Conservation (phyloP, 1,140 invertebrate species). For the Drosophila neocordata region DNA sequence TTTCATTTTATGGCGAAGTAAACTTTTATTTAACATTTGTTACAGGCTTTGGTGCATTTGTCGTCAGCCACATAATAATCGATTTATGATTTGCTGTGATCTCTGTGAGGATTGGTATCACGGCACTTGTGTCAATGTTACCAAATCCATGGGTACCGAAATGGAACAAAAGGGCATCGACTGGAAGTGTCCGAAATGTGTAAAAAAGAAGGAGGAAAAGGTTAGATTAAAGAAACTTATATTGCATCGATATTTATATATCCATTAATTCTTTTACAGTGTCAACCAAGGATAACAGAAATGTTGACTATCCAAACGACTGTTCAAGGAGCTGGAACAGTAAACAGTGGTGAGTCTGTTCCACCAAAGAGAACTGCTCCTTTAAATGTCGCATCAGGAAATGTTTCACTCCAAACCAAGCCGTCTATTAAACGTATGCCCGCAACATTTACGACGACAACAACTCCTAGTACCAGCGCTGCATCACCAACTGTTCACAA, state of each 20-base stretch:
- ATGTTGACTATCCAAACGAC: constrained; percentile 49
- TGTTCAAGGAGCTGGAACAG: not conserved
- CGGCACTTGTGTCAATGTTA: constrained; percentile 97
- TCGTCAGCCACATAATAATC: constrained; percentile 96
- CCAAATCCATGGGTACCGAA: constrained; percentile 93
- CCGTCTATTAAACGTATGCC: not conserved
- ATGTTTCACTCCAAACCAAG: not conserved
- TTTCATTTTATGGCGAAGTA: not conserved
- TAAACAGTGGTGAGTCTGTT: not conserved
- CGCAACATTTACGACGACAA: not conserved
- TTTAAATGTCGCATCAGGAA: too few relatives aligned
- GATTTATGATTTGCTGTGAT: constrained; percentile 99
- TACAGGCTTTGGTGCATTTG: constrained; percentile 96
- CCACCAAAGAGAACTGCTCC: not conserved
- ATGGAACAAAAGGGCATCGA: constrained; percentile 95
- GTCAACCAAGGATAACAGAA: constrained; percentile 73
- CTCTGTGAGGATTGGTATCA: constrained; percentile 98
- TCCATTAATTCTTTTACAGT: constrained; percentile 31
- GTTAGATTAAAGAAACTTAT: constrained; percentile 23
- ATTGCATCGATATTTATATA: not conserved
- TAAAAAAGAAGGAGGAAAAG: constrained; percentile 84
- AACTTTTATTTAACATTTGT: not conserved
- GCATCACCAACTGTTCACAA: constrained; percentile 22
- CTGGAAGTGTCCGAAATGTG: constrained; percentile 95
- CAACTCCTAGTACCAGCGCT: constrained; percentile 7